Conservation (phyloP, 2,113 vertebrate species). For the Ameiurus melas region DNA sequence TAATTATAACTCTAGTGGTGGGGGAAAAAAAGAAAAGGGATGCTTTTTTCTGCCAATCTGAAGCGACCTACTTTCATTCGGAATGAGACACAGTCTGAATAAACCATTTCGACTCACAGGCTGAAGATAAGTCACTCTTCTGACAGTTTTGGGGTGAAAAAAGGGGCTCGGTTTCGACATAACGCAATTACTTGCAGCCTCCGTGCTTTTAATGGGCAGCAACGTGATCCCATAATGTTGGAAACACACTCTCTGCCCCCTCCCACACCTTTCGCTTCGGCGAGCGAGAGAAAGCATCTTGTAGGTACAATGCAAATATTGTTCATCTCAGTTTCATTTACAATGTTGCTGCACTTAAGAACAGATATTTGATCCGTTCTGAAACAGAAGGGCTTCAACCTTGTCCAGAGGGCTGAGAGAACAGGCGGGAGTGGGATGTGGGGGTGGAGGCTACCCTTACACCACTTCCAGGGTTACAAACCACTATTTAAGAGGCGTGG, state of each 20-base stretch:
- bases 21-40: constrained; percentile 20
- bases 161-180: constrained; percentile 33
- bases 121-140: constrained; percentile 33
- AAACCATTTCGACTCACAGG: constrained; percentile 33
- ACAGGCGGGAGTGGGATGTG: constrained; percentile 39
- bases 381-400: constrained; percentile 70
- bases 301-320: constrained; percentile 76
- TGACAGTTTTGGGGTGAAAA: constrained; percentile 25
- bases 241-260: neutral
- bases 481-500: constrained; percentile 63
- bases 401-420: constrained; percentile 66
- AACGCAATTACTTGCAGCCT: constrained; percentile 42
- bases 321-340: constrained; percentile 70
- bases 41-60: constrained; percentile 39
- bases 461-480: constrained; percentile 64
- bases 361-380: constrained; percentile 71
- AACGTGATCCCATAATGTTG: constrained; percentile 31
- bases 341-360: constrained; percentile 76
- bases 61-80: constrained; percentile 52
- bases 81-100: constrained; percentile 36
- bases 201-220: constrained; percentile 10
- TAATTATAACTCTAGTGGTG: constrained; percentile 53
- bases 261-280: constrained; percentile 6
- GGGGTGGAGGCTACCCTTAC: constrained; percentile 45
- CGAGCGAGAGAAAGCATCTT: constrained; percentile 58